phyloP scores from a whole-genome alignment of 2,797 vertebrate species.

The Meda fulgida region DNA sequence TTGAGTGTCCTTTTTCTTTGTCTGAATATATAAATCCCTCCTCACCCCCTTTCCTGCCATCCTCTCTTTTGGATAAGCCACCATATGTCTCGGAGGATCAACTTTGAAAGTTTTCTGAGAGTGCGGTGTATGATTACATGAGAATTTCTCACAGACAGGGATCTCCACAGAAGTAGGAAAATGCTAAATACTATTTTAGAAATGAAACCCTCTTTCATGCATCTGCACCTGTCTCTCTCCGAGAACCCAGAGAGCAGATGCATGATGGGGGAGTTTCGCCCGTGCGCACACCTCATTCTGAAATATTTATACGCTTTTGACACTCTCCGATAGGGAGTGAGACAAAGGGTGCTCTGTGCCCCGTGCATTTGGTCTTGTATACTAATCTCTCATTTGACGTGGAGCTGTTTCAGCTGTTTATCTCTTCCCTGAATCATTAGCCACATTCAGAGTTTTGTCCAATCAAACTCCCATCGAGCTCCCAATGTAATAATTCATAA shows the following conservation, averaged over 20 bases:
- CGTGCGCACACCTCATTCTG: constrained; percentile 92
- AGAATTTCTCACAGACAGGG: constrained; percentile 81
- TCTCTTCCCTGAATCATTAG: constrained; percentile 63
- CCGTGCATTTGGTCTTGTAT: constrained; percentile 68
- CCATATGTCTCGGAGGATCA: constrained; percentile 83
- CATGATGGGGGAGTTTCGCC: constrained; percentile 84
- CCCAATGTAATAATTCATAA: constrained; percentile 52
- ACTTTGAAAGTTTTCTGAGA: constrained; percentile 78
- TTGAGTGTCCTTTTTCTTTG: constrained; percentile 27
- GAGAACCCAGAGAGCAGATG: constrained; percentile 93
- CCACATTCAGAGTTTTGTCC: constrained; percentile 61
- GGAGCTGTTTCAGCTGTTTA: constrained; percentile 68
- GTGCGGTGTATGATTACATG: constrained; percentile 82
- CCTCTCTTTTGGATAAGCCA: constrained; percentile 63
- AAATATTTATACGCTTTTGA: constrained; percentile 99
- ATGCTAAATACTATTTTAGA: constrained; percentile 90
- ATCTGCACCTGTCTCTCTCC: constrained; percentile 93
- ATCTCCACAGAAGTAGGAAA: constrained; percentile 76
- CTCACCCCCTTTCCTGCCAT: constrained; percentile 60
- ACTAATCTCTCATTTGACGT: constrained; percentile 62
- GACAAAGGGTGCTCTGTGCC: constrained; percentile 86
- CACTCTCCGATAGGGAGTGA: constrained; percentile 86
- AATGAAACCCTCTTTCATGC: constrained; percentile 97
- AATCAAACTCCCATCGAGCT: constrained; percentile 34
- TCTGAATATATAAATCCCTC: constrained; percentile 70